Percentiles rank a stretch among this genome's conserved stretches.
phyloP scores from a whole-genome alignment of 1,140 invertebrate species.

The Schlechtendalia chinensis region DNA sequence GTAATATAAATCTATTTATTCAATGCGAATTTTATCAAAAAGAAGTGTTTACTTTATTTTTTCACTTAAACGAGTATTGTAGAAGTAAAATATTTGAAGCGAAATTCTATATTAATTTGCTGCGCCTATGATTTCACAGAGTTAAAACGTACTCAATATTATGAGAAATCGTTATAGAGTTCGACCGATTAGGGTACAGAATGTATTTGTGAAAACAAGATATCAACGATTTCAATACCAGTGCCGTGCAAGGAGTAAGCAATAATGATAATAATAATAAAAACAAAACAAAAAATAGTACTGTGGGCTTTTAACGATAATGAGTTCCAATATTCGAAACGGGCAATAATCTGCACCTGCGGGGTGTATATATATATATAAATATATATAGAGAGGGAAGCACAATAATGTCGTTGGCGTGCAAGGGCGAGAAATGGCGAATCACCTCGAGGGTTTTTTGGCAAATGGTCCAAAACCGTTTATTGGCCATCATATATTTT shows the following conservation, averaged over 20 bases:
- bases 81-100: no score
- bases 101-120: no score
- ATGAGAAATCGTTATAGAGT: constrained; percentile 10
- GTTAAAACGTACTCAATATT: no score
- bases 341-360: constrained; percentile 39
- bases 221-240: constrained; percentile 6
- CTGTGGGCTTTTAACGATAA: constrained; percentile 33
- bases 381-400: no score
- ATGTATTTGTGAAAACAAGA: constrained; percentile 28
- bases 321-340: constrained; percentile 35
- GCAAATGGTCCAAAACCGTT: constrained; percentile 40
- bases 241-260: no score
- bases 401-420: constrained; percentile 31
- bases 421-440: neutral
- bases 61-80: no score
- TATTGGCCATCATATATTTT: constrained; percentile 35
- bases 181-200: neutral
- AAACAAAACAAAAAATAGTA: constrained; percentile 6
- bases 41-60: no score
- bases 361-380: no score
- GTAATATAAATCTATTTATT: no score
- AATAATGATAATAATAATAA: neutral
- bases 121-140: no score
- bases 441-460: constrained; percentile 21
- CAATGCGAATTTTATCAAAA: no score